phyloP scores from a whole-genome alignment of 2,797 vertebrate species.

The Pseudochirops cupreus region DNA sequence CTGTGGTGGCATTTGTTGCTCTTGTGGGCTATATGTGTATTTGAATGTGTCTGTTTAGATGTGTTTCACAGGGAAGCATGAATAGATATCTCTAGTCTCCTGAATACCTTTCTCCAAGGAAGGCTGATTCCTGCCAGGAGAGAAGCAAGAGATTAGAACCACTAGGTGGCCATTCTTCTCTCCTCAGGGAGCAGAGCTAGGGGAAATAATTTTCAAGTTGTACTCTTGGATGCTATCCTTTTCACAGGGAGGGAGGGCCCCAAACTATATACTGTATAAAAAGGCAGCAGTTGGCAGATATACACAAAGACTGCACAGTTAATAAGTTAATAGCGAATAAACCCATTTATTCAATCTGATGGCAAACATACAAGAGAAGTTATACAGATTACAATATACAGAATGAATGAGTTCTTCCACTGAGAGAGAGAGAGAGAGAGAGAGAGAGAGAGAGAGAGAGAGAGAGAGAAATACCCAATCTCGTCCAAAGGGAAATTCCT shows the following conservation, averaged over 20 bases:
- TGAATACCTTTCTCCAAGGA: not conserved
- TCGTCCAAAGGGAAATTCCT: not conserved
- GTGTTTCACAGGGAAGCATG: not conserved
- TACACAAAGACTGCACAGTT: not conserved
- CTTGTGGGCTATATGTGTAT: not conserved
- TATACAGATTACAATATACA: not conserved
- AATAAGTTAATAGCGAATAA: not conserved
- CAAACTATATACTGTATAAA: not conserved
- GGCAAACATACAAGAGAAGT: not conserved
- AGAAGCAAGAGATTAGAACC: not conserved
- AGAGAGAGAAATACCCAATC: not conserved
- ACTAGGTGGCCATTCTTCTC: not conserved
- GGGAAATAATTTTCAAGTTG: not conserved
- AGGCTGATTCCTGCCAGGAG: not conserved
- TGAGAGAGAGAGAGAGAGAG: not conserved
- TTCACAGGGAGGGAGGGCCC: not conserved
- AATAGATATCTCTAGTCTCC: not conserved
- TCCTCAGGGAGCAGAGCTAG: not conserved
- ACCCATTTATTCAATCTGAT: not conserved
- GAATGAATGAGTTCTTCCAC: not conserved
- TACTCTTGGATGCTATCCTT: not conserved
- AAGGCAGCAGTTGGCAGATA: not conserved
- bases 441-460: too few species aligned
- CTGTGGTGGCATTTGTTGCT: not conserved
- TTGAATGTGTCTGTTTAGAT: not conserved